Conservation (phyloP, 2,113 vertebrate genomes). For the Orthonyx spaldingii region DNA sequence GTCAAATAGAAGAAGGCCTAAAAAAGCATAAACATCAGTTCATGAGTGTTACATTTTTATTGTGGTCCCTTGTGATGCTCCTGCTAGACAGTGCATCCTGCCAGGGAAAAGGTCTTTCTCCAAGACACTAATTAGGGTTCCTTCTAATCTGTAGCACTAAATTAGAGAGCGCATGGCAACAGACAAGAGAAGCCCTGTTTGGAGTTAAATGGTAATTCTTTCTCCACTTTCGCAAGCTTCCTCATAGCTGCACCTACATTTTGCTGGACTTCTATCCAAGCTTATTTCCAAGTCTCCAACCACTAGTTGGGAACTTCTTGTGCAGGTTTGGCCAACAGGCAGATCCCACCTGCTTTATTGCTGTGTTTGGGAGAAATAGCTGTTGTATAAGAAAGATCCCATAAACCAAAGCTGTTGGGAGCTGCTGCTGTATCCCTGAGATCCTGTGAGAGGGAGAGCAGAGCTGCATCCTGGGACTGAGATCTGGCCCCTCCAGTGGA, state of each 20-base stretch:
- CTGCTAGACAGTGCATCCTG: neutral
- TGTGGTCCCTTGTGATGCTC: neutral
- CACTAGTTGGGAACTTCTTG: neutral
- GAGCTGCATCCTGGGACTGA: neutral
- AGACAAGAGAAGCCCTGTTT: neutral
- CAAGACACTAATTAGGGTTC: neutral
- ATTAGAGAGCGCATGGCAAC: neutral
- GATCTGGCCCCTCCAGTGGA: neutral
- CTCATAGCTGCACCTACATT: neutral
- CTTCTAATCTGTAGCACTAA: neutral
- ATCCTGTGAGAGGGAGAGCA: neutral
- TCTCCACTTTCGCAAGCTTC: neutral
- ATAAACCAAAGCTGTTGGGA: neutral
- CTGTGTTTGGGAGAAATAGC: neutral
- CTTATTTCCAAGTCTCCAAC: neutral
- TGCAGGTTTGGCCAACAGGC: neutral
- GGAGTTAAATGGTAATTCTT: neutral
- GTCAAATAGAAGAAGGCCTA: neutral
- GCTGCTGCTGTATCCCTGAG: neutral
- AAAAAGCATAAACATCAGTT: neutral
- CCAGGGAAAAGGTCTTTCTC: neutral
- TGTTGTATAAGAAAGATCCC: neutral
- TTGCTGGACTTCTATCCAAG: neutral
- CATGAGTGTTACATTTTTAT: neutral
- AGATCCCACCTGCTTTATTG: neutral